Evolutionary conservation across 35 echinoderm and acorn worm genomes (phyloP).

Genomic region (Hemicentrotus pulcherrimus): DNA sequence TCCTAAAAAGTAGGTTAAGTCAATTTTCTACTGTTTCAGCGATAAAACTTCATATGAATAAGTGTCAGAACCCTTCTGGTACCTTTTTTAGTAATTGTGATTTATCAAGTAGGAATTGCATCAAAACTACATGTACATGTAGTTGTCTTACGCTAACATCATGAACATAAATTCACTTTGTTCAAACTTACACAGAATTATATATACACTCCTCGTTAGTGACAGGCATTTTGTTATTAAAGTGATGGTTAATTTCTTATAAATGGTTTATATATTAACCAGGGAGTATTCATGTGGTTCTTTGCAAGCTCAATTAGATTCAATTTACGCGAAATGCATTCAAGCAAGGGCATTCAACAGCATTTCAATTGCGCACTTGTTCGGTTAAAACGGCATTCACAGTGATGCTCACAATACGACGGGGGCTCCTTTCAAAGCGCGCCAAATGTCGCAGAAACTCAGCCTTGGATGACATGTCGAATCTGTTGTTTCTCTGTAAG

Average conservation of each 20-base stretch:
- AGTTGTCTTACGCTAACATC: too few species aligned
- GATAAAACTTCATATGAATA: too few species aligned
- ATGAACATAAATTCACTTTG: too few species aligned
- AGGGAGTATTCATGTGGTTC: not conserved
- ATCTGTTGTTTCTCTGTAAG: not conserved
- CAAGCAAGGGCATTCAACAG: not conserved
- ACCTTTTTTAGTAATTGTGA: too few species aligned
- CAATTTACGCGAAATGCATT: not conserved
- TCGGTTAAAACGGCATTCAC: not conserved
- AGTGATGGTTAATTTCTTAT: not conserved
- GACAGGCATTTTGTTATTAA: not conserved
- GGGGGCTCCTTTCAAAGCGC: not conserved
- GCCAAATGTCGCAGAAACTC: not conserved
- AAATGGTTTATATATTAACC: constrained; percentile 14
- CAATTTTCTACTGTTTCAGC: too few species aligned
- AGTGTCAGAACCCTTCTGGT: too few species aligned
- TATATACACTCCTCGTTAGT: not conserved
- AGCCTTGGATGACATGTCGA: not conserved
- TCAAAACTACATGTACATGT: too few species aligned
- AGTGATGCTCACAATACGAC: not conserved
- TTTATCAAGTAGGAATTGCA: too few species aligned
- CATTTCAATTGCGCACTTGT: not conserved
- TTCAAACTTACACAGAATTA: too few species aligned
- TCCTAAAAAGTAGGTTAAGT: too few species aligned
- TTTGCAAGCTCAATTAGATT: constrained; percentile 5